Percentiles rank a stretch among this genome's conserved stretches.
Evolutionary conservation across 2,888 invertebrate genomes (phyloP).

Genomic region (Perdita meconis): DNA sequence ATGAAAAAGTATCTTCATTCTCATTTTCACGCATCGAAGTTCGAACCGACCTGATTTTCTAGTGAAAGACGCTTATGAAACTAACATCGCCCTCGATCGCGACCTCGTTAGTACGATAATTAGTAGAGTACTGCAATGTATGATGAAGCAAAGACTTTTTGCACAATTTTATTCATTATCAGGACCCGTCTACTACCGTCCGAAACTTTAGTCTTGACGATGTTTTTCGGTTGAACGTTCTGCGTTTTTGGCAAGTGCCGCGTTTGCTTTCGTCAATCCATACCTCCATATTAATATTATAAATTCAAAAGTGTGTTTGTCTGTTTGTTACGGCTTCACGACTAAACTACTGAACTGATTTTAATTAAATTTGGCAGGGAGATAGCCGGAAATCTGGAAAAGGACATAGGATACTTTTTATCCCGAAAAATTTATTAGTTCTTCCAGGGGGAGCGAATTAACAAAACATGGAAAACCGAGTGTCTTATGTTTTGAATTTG

Average conservation of each 20-base stretch:
- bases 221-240: neutral
- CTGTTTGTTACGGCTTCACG: too few relatives aligned
- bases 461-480: too few relatives aligned
- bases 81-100: neutral
- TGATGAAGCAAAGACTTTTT: neutral
- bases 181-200: slow-evolving; percentile 21
- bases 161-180: slow-evolving; percentile 59
- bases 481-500: too few relatives aligned
- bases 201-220: slow-evolving; percentile 6
- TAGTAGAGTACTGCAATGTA: neutral
- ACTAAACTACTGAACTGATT: too few relatives aligned
- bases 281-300: too few relatives aligned
- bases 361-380: too few relatives aligned
- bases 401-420: too few relatives aligned
- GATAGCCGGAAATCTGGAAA: too few relatives aligned
- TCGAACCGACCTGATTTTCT: neutral
- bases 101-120: neutral
- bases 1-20: neutral
- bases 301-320: too few relatives aligned
- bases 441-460: too few relatives aligned
- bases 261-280: slow-evolving; percentile 6
- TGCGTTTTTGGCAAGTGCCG: neutral
- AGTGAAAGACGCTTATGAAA: too few relatives aligned
- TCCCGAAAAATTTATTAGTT: too few relatives aligned
- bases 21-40: neutral